Conservation (phyloP, 2,113 vertebrate genomes). For the Dicentrarchus labrax region DNA sequence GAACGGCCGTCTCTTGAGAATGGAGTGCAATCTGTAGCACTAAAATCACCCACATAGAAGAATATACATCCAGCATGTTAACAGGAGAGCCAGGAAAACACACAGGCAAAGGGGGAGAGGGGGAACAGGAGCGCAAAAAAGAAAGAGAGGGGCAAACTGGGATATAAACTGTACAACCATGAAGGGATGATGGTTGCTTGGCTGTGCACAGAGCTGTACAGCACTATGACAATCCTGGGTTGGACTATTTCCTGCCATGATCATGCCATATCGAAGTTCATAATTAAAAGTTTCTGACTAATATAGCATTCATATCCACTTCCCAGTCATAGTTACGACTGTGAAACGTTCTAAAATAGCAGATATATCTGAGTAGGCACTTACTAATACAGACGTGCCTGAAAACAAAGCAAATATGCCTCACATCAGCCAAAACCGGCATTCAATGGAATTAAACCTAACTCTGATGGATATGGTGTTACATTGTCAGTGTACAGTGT, state of each 20-base stretch:
- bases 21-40: too few species aligned
- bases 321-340: neutral
- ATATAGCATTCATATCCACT: too few species aligned
- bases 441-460: neutral
- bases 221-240: neutral
- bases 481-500: neutral
- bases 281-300: neutral
- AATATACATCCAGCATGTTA: too few species aligned
- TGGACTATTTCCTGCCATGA: neutral
- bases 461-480: neutral
- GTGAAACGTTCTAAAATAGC: too few species aligned
- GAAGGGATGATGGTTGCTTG: slow-evolving; percentile 5
- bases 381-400: too few species aligned
- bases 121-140: neutral
- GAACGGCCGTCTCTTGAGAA: neutral
- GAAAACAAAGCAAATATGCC: neutral
- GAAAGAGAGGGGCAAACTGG: neutral
- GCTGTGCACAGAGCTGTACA: slow-evolving; percentile 1
- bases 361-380: too few species aligned
- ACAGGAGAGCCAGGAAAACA: slow-evolving; percentile 7
- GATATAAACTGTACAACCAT: slow-evolving; percentile 3
- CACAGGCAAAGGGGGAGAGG: neutral
- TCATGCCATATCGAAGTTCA: neutral
- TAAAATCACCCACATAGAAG: too few species aligned
- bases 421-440: neutral